Base-by-base conservation (phyloP, 2,888 invertebrate genomes). In the Cheiracanthium punctorium region DNA sequence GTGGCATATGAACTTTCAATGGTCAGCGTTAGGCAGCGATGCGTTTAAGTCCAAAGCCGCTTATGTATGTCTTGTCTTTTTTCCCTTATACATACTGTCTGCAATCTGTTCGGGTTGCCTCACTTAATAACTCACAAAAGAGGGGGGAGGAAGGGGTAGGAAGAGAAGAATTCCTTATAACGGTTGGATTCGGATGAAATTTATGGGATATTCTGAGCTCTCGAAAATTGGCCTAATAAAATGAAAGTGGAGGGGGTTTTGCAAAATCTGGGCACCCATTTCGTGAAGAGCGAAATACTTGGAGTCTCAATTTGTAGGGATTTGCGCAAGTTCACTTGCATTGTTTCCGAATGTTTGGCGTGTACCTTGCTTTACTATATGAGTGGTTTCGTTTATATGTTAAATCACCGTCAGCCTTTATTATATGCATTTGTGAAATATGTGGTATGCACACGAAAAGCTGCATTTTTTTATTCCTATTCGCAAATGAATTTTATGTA, bases 1-100 rank as follows among this genome's bases (percentile, higher is more conserved):
- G 69, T 85, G 84, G 84, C 79, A 74, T 85, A 85, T 85, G 84
- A 85, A 85, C 84, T 84, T 28, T 79, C 37, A 85, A 85, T 85
- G 84, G 84, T 85, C 84, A 85, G 84, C 69, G 73, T 65, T 28
- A 79, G 29, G 79, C 84, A 80, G 58, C 73, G 79, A 85, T 79
- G 84, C 84, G 84, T 82, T 76, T 64, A 82, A 70, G 70, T 70
- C 64, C 48, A 24, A 43, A 76, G 70, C 33, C 64, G 82, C 76
- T 76, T 37, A 65, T 41, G 52, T 43, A 82, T 71, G 65, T 48
- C 32, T 52, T 69, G 32, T 64, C 37, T 70, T 71, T 76, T 79
- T 79, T 67, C 29, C 69, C 69, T 79, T 79, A 30, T 84, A 17
- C 20, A 33, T 69, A 76, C 69, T 76, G 30, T 30, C 41, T 52